Evolutionary conservation across 1,140 invertebrate species (phyloP), one percentile per base, ranked within the genome.

Genomic region (Achroia grisella): DNA sequence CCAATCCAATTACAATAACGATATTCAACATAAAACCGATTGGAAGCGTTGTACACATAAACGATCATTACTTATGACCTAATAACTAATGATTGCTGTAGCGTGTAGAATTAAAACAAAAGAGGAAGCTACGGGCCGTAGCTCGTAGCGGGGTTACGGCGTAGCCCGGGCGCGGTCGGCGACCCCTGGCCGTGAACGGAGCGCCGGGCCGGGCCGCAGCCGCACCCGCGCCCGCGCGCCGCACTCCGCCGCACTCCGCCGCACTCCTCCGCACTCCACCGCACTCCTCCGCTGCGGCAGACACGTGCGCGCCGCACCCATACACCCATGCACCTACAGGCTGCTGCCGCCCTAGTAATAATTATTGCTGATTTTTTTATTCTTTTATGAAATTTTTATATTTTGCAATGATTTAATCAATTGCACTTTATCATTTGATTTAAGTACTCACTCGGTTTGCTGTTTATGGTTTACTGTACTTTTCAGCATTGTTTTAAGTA

Each of bases 131-230:
- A 73, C 71, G 17, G 17, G 61, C 55, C 68, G 71, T 68, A 73
- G 66, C 67, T 68, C 74, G 78, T 78, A 79, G 76, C 67, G 74
- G 58, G 71, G 76, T 77, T 77, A 78, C 79, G 72, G 40, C 75
- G 75, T 74, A 75, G 75, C 74, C 62, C 70, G 74, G 73, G 72
- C 58, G 66, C 74, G 76, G 79, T 80, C 77, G 73, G 40, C 74
- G 79, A 83, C 79, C 79, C 79, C 79, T 83, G 79, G 79, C 79
- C 79, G 70, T 83, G 76, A 79, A 80, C 79, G 79, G 76, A 74
- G 79, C 68, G 73, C 61, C 71, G 62, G 63, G 56, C 70, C 60
- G 56, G 59, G 59, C 60, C 64, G 70, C 17, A 23, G 17, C 56
- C 66, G 44, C 35, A 48, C 39, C 49, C 33, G 28, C 23, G 31